Percentiles rank a stretch among this genome's conserved stretches.
phyloP scores from a whole-genome alignment of 2,113 vertebrate genomes.

The Platysteira castanea region DNA sequence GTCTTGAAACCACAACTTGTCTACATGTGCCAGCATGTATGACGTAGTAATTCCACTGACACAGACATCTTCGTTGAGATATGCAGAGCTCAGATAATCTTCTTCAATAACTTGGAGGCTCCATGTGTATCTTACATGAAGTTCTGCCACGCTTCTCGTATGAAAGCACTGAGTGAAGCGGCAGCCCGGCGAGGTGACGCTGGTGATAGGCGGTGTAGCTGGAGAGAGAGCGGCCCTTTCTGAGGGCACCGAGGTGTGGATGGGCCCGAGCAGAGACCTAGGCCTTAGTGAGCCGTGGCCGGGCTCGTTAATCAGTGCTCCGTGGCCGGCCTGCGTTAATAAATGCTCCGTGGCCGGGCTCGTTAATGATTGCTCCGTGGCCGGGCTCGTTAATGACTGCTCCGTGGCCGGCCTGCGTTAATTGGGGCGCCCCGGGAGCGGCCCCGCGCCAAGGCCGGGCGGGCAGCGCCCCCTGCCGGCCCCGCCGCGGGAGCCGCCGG shows the following conservation, averaged over 20 bases:
- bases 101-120: background rate
- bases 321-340: background rate
- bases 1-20: background rate
- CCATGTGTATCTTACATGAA: accelerated
- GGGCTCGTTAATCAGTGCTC: too few relatives aligned
- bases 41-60: background rate
- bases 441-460: background rate
- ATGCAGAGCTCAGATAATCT: accelerated
- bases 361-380: too few relatives aligned
- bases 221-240: background rate
- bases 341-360: too few relatives aligned
- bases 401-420: too few relatives aligned
- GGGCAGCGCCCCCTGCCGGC: slow-evolving; percentile 13
- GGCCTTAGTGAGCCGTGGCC: too few relatives aligned
- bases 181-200: accelerated
- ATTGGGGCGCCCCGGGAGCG: background rate
- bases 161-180: background rate
- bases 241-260: accelerated
- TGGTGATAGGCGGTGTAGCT: accelerated
- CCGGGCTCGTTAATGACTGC: background rate
- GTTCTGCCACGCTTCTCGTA: accelerated
- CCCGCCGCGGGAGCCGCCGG: background rate
- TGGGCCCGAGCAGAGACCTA: too few relatives aligned
- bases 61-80: background rate
- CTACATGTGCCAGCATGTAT: accelerated